A percentile compares a stretch with the other conserved stretches of the same genome.
These are phyloP conservation scores for Mustela nigripes DNA, from an alignment of 2,113 vertebrate genomes.

Conservation along the genomic window DNA sequence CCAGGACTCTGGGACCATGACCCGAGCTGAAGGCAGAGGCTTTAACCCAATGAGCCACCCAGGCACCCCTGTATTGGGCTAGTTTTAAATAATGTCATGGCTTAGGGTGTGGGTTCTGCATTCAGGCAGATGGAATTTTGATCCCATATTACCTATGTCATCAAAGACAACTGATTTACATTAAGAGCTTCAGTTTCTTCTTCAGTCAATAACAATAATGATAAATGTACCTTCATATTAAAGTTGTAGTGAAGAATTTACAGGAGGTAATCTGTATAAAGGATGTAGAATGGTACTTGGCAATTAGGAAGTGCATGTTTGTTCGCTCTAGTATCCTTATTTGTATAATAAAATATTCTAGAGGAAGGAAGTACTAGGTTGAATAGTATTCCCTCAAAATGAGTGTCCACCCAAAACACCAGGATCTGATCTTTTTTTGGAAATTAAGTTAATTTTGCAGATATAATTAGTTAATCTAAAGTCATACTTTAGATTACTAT, in stretches of 20 bases:
- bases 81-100: background rate
- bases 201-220: background rate
- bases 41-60: too few species aligned
- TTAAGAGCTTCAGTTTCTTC: background rate
- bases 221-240: background rate
- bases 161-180: background rate
- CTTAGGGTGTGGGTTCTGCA: background rate
- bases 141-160: background rate
- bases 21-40: too few species aligned
- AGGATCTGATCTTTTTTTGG: background rate
- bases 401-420: background rate
- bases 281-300: background rate
- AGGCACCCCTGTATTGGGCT: background rate
- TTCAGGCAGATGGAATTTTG: background rate
- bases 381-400: background rate
- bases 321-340: background rate
- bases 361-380: background rate
- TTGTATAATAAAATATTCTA: background rate
- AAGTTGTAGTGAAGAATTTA: background rate
- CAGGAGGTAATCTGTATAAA: background rate
- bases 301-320: background rate
- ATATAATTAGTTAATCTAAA: background rate
- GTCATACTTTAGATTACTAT: background rate
- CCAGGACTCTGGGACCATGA: too few species aligned
- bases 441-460: background rate